phyloP scores from a whole-genome alignment of 2,797 vertebrate species.

The Scyliorhinus canicula region DNA sequence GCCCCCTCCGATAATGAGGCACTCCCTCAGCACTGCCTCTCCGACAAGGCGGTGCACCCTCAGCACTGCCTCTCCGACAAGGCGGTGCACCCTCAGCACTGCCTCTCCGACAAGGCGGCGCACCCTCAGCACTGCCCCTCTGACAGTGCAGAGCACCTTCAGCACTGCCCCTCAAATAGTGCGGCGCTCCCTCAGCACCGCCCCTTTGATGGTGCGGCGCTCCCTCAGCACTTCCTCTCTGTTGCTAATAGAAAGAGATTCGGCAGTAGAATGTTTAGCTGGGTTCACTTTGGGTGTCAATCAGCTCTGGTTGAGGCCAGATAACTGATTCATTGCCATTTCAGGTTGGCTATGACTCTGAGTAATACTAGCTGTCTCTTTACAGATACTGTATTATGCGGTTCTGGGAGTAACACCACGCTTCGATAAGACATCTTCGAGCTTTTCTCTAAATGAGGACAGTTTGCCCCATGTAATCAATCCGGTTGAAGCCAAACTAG shows the following conservation, averaged over 20 bases:
- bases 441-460: slow-evolving; percentile 73
- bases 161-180: neutral
- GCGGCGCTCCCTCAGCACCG: neutral
- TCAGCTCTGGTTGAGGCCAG: neutral
- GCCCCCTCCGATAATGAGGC: too few species aligned
- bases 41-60: too few species aligned
- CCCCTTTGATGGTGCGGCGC: too few species aligned
- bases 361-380: neutral
- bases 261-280: neutral
- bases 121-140: neutral
- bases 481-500: slow-evolving; percentile 88
- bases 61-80: neutral
- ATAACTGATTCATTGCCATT: neutral
- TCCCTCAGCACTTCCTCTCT: neutral
- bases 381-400: slow-evolving; percentile 81
- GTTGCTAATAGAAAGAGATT: too few species aligned
- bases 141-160: neutral
- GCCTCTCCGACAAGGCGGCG: neutral
- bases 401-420: slow-evolving; percentile 85
- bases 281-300: neutral
- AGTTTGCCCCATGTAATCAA: slow-evolving; percentile 95
- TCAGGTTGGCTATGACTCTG: neutral
- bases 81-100: neutral
- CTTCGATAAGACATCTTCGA: slow-evolving; percentile 69
- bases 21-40: neutral